Evolutionary conservation across 2,888 invertebrate species (phyloP), one percentile per base, ranked within the genome.

Genomic region (Dicranocentrus wangi): DNA sequence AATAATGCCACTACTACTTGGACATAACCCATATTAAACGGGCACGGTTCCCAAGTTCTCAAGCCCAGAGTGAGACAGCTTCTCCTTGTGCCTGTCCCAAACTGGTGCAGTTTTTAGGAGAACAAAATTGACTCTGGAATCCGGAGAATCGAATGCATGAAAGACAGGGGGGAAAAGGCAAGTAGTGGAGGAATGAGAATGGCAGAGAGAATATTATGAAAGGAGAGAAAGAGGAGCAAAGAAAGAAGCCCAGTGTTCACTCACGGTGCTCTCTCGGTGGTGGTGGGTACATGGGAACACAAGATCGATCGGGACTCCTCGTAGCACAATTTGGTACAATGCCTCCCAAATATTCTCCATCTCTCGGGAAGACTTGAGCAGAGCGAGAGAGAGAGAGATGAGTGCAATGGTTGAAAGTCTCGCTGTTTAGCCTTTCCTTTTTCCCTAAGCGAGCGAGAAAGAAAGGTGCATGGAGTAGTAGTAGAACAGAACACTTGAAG

Each of bases 391-490:
- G 42, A 7, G 42, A 10, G 42, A 42, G 19, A 51, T 51, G 51
- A 51, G 5, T 15, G 51, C 3, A 51, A 51, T 51, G 51, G 5
- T 32, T 10, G 5, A 32, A 32, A 32, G 10, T 32, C 10, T 32
- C 32, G 32, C 32, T 10, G 32, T 32, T 32, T 10, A 47, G 47
- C 47, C 5, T 39, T 39, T n/a, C 21, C 42, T 65, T 42, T n/a
- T 13, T 15, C 2, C 65, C 17, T 42, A 21, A 25, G 27, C 5
- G 19, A 42, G 19, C 17, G 42, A 65, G 28, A 1, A 25, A 17
- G n/a, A 65, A 65, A 65, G 39, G 65, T 65, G 42, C 65, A 17
- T 65, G 42, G 65, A 42, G 10, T 28, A 21, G n/a, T n/a, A n/a
- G n/a, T n/a, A n/a, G n/a, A n/a, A n/a, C n/a, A n/a, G 21, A 3